Conservation (phyloP, 2,888 invertebrate species). For the Crepidodera aurea region DNA sequence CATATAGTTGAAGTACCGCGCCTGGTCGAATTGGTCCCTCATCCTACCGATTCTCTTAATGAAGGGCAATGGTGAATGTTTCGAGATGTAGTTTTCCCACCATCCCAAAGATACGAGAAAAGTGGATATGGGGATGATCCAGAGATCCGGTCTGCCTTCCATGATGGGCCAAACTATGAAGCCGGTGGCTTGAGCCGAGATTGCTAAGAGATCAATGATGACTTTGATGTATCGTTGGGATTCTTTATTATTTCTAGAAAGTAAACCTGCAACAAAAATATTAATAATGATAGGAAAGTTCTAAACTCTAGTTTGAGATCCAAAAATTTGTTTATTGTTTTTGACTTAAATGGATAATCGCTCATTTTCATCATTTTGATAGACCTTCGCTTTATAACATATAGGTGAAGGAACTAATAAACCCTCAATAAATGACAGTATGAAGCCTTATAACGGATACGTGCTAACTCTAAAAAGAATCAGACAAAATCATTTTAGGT, state of each 20-base stretch:
- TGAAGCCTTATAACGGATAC: no score
- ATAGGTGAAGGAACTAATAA: no score
- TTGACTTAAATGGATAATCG: no score
- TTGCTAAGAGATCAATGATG: slow-evolving; percentile 83
- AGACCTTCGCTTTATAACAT: no score
- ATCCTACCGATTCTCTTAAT: slow-evolving; percentile 79
- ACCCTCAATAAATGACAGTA: no score
- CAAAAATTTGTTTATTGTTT: no score
- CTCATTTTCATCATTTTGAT: no score
- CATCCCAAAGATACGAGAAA: slow-evolving; percentile 87
- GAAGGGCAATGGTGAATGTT: slow-evolving; percentile 81
- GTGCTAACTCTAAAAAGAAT: no score
- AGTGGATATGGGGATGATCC: slow-evolving; percentile 87
- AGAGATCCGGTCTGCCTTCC: slow-evolving; percentile 77
- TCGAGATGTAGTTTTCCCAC: slow-evolving; percentile 98
- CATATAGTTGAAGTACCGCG: slow-evolving; percentile 89
- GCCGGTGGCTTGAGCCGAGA: slow-evolving; percentile 89
- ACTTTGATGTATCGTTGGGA: slow-evolving; percentile 80
- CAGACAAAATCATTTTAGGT: no score
- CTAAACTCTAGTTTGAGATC: no score
- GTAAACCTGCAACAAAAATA: slow-evolving; percentile 66
- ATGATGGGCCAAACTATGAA: slow-evolving; percentile 92
- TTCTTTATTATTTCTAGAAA: slow-evolving; percentile 85
- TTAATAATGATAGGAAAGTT: background rate
- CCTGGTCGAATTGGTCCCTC: slow-evolving; percentile 79